Evolutionary conservation across 1,140 invertebrate genomes (phyloP), one percentile per base, ranked within the genome.

Genomic region (Drosophila lacteicornis): DNA sequence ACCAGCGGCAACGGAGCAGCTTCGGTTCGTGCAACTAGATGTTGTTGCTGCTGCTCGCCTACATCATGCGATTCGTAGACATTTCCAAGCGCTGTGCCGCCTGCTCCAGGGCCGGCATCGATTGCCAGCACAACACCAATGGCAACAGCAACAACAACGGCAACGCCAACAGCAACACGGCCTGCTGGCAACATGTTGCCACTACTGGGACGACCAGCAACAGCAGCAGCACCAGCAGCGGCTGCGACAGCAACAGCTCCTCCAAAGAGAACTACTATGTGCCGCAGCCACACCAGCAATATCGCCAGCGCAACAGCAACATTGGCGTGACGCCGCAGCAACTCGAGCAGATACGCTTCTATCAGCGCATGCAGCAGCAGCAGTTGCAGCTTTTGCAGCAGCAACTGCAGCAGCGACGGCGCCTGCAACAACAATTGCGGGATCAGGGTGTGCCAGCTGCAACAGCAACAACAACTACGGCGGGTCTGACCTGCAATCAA

Each of bases 61-160:
- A 82, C 84, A 91, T 92, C 60, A 92, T 92, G 91, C 65, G 88
- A 91, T 91, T 86, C 90, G 90, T 91, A 82, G 91, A 92, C 87
- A 91, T 92, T 91, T 91, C 91, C 86, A 92, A 91, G 65, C 82
- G 83, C 43, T 91, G 87, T 69, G 42, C 78, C 33, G 68, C 67
- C 59, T 91, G 78, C 58, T 78, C 61, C 53, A 79, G 62, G 47
- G 78, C 80, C 49, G 85, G 78, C 42, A 66, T 76, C 45, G 81
- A 82, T 45, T 91, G 83, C 62, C 65, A 51, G 8, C 65, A 62
- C 74, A 61, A 46, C 42, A 38, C 36, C 47, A 51, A 47, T 63
- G 53, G 33, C 58, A 57, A 46, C 30, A 58, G 15, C 66, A 59
- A 53, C 60, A 49, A 27, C 61, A 58, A 30, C 50, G 56, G 42